These are phyloP conservation scores for Battus philenor DNA, from an alignment of 1,140 invertebrate species.

Conservation along the genomic window DNA sequence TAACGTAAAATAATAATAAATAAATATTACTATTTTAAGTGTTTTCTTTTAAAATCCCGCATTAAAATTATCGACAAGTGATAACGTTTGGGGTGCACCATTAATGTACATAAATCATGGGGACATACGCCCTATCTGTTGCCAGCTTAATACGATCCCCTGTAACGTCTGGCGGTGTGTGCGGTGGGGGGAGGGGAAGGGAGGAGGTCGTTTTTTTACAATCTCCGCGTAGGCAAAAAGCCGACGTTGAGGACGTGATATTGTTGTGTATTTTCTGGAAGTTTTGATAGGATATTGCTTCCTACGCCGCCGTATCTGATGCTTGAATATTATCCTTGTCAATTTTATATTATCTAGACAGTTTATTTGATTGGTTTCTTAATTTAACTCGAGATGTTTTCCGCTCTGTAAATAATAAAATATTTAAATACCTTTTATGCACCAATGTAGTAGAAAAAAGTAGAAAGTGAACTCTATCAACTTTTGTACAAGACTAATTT, in stretches of 20 bases:
- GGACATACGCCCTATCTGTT: slow-evolving; percentile 71
- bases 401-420: no score
- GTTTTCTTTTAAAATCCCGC: no score
- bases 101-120: slow-evolving; percentile 66
- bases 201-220: slow-evolving; percentile 33
- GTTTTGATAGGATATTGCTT: slow-evolving; percentile 30
- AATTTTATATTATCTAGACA: slow-evolving; percentile 13
- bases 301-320: slow-evolving; percentile 1
- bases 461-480: no score
- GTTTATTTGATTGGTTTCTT: slow-evolving; percentile 14
- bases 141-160: slow-evolving; percentile 68
- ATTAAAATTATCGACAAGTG: slow-evolving; percentile 24
- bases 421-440: no score
- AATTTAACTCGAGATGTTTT: no score
- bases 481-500: no score
- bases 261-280: slow-evolving; percentile 25
- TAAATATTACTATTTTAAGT: no score
- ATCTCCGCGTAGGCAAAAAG: slow-evolving; percentile 27
- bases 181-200: slow-evolving; percentile 21
- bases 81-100: slow-evolving; percentile 29
- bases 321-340: slow-evolving; percentile 15
- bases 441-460: no score
- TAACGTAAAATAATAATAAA: no score
- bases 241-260: slow-evolving; percentile 18
- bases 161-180: slow-evolving; percentile 33